Evolutionary conservation across 2,797 vertebrate species (phyloP).

Genomic region (Aselliscus stoliczkanus): DNA sequence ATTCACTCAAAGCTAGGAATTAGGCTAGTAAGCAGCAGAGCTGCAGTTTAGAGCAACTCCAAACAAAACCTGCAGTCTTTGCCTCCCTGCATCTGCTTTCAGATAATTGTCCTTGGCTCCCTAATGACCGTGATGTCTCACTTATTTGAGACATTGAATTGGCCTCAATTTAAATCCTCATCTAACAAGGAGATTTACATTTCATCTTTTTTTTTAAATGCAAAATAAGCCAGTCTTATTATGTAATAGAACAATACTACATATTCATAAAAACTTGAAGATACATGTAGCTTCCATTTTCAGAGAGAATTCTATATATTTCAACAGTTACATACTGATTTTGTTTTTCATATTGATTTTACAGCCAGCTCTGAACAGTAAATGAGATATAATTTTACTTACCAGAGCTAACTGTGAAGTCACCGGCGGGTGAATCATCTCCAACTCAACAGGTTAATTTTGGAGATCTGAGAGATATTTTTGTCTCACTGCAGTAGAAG

Average conservation of each 20-base stretch:
- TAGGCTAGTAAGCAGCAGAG: neutral
- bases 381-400: neutral
- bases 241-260: neutral
- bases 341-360: conserved; percentile 31
- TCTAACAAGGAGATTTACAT: neutral
- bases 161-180: neutral
- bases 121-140: conserved; percentile 11
- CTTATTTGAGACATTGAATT: conserved; percentile 1
- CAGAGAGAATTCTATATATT: neutral
- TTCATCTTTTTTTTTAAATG: neutral
- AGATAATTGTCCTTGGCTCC: neutral
- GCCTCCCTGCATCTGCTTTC: neutral
- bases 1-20: neutral
- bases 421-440: conserved; percentile 1
- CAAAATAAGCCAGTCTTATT: neutral
- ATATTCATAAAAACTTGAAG: neutral
- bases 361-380: conserved; percentile 37
- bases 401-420: conserved; percentile 19
- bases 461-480: conserved; percentile 43
- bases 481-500: conserved; percentile 37
- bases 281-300: conserved; percentile 16
- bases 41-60: neutral
- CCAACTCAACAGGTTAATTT: conserved; percentile 55
- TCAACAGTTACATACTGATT: neutral
- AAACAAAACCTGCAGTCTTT: neutral